A percentile compares a stretch with the other conserved stretches of the same genome.
These are phyloP conservation scores for Beris morrisii DNA, from an alignment of 2,888 invertebrate genomes.

Conservation along the genomic window DNA sequence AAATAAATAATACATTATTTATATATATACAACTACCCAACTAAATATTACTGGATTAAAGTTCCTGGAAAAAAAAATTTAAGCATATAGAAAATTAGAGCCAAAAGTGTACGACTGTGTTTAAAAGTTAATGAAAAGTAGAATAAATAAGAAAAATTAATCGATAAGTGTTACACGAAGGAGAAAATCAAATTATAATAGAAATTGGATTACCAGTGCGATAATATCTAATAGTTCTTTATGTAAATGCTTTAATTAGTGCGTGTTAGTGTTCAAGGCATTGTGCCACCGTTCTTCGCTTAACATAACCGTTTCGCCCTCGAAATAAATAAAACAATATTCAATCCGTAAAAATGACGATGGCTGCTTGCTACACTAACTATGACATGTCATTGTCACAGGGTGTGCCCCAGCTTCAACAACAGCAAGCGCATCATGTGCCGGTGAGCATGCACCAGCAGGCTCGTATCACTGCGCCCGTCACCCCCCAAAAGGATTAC, in stretches of 20 bases:
- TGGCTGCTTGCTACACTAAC: slow-evolving; percentile 56
- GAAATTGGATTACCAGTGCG: slow-evolving; percentile 32
- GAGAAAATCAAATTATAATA: background rate
- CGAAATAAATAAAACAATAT: too few species aligned
- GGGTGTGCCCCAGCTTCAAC: slow-evolving; percentile 47
- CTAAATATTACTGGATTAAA: slow-evolving; percentile 30
- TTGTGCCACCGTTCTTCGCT: too few species aligned
- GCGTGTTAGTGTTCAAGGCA: too few species aligned
- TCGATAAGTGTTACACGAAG: too few species aligned
- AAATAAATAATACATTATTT: background rate
- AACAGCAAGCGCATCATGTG: slow-evolving; percentile 44
- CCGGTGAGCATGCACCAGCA: slow-evolving; percentile 32
- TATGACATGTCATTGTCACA: slow-evolving; percentile 54
- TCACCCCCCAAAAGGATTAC: slow-evolving; percentile 71
- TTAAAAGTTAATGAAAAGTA: too few species aligned
- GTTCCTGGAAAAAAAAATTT: slow-evolving; percentile 30
- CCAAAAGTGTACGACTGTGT: too few species aligned
- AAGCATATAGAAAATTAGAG: too few species aligned
- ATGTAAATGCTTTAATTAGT: too few species aligned
- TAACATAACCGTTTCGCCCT: too few species aligned
- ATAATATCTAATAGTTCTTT: slow-evolving; percentile 5
- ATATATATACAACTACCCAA: slow-evolving; percentile 5
- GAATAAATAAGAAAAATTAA: too few species aligned
- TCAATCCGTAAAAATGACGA: slow-evolving; percentile 48
- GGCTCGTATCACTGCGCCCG: slow-evolving; percentile 44